These are phyloP conservation scores for Pitangus sulphuratus DNA, from an alignment of 2,797 vertebrate genomes.

Conservation along the genomic window DNA sequence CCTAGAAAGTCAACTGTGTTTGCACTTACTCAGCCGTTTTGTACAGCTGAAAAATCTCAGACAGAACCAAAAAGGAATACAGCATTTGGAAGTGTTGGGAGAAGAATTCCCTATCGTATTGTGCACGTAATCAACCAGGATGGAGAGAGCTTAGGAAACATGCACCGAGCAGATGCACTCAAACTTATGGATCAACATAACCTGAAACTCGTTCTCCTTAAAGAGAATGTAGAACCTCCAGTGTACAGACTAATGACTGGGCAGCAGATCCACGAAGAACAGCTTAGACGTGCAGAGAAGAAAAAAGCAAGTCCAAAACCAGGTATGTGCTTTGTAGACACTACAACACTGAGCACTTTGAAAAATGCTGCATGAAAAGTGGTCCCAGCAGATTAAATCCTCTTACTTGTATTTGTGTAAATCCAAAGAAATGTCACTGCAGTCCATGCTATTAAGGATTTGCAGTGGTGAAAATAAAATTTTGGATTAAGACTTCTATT, in stretches of 20 bases:
- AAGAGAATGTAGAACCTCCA: conserved; percentile 79
- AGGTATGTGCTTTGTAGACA: conserved; percentile 69
- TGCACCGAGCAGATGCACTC: conserved; percentile 86
- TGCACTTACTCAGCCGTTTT: conserved; percentile 40
- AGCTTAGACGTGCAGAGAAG: conserved; percentile 80
- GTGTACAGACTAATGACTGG: conserved; percentile 90
- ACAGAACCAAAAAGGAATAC: conserved; percentile 24
- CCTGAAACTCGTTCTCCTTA: conserved; percentile 84
- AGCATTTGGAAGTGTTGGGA: conserved; percentile 80
- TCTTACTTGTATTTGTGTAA: conserved; percentile 24
- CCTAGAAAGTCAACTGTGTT: background rate
- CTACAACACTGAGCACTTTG: background rate
- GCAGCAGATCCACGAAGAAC: conserved; percentile 87
- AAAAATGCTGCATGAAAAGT: background rate
- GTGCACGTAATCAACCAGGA: conserved; percentile 82
- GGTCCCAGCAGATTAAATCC: conserved; percentile 28
- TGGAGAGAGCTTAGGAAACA: conserved; percentile 83
- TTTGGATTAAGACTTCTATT: conserved; percentile 24
- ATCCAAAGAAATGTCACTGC: background rate
- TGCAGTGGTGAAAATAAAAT: conserved; percentile 33
- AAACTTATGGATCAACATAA: conserved; percentile 82
- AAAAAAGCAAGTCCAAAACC: conserved; percentile 76
- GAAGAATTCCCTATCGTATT: conserved; percentile 82
- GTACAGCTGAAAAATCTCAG: conserved; percentile 51
- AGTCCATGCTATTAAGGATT: background rate